Conservation (phyloP, 2,797 vertebrate genomes). For the Hypotaenidia okinawae region DNA sequence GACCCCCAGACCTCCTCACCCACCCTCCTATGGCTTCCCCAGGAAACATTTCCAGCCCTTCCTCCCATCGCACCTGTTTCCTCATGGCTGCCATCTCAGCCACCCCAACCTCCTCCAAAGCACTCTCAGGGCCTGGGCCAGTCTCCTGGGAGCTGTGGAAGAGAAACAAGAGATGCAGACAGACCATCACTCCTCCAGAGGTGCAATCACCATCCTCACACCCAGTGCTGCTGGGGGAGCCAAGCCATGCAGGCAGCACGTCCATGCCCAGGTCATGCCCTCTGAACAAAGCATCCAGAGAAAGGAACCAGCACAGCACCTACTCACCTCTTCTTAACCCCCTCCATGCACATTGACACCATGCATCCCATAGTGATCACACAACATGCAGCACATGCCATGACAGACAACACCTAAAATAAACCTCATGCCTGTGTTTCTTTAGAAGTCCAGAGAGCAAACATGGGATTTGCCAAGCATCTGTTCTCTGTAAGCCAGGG, state of each 20-base stretch:
- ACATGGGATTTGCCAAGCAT: background rate
- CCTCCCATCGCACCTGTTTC: constrained; percentile 76
- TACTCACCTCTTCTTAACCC: background rate
- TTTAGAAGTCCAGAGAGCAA: background rate
- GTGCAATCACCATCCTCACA: background rate
- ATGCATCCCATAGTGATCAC: background rate
- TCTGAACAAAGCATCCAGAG: background rate
- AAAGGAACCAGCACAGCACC: background rate
- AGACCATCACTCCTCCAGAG: background rate
- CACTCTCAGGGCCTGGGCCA: constrained; percentile 46
- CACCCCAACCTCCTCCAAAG: constrained; percentile 61
- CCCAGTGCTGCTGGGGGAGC: accelerated
- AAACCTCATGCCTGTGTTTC: background rate
- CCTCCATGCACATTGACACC: background rate
- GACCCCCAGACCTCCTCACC: background rate
- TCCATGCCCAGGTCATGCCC: background rate
- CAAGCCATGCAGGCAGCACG: background rate
- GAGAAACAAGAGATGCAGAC: background rate
- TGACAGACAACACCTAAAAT: background rate
- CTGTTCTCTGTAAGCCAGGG: background rate
- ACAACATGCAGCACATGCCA: background rate
- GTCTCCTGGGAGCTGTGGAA: constrained; percentile 68
- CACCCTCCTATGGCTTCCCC: background rate
- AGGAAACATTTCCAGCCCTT: background rate
- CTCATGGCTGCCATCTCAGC: constrained; percentile 80